These are phyloP conservation scores for Melipona quadrifasciata DNA, from an alignment of 1,140 invertebrate species.

Conservation along the genomic window DNA sequence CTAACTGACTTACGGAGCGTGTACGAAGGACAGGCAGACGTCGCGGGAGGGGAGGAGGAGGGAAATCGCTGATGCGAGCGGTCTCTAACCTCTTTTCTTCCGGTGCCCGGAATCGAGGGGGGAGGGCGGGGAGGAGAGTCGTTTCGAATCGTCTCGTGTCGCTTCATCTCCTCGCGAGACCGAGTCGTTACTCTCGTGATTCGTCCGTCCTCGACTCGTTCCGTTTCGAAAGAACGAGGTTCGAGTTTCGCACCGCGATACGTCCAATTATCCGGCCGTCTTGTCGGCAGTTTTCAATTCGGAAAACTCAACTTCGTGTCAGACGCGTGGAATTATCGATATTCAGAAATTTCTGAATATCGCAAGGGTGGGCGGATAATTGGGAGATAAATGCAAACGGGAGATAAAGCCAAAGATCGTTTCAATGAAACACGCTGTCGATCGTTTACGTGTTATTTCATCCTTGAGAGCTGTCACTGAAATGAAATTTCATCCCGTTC, in stretches of 20 bases:
- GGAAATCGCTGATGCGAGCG: conserved; percentile 63
- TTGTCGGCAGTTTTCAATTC: background rate
- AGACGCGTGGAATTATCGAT: background rate
- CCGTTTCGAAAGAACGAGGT: background rate
- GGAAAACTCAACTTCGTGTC: background rate
- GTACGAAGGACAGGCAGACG: conserved; percentile 63
- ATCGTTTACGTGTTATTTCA: too few relatives aligned
- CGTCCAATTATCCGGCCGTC: conserved; percentile 25
- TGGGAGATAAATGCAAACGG: too few relatives aligned
- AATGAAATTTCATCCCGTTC: too few relatives aligned
- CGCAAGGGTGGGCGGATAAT: too few relatives aligned
- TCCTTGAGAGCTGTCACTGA: too few relatives aligned
- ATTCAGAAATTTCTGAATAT: too few relatives aligned
- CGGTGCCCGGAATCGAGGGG: too few relatives aligned
- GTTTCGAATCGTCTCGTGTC: conserved; percentile 25
- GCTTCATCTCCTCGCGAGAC: background rate
- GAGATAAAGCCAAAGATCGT: too few relatives aligned
- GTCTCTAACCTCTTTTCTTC: conserved; percentile 22
- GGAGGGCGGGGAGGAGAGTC: background rate
- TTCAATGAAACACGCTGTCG: too few relatives aligned
- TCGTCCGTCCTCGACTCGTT: background rate
- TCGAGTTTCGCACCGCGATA: background rate
- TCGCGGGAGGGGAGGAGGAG: background rate
- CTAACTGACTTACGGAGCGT: conserved; percentile 72
- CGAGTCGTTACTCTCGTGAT: background rate